Percentiles rank a stretch among this genome's conserved stretches.
These are phyloP conservation scores for Cynodonichthys magdalenae DNA, from an alignment of 2,797 vertebrate species.

Conservation along the genomic window DNA sequence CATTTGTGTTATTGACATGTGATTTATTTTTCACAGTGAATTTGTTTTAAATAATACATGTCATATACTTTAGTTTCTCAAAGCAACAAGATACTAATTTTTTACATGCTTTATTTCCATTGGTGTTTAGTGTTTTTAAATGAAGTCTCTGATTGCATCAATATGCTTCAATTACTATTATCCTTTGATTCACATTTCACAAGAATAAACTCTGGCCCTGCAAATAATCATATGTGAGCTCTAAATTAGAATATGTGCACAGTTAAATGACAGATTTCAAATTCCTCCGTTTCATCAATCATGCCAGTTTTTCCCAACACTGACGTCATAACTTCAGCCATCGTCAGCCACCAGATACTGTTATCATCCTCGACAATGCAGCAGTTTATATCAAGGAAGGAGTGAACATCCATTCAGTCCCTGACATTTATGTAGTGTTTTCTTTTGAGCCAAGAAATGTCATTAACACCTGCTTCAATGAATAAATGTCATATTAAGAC, in stretches of 20 bases:
- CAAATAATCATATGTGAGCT: background rate
- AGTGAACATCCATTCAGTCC: slow-evolving; percentile 36
- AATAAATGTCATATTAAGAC: slow-evolving; percentile 60
- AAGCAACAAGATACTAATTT: too few species aligned
- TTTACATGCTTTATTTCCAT: too few species aligned
- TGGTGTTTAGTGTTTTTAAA: too few species aligned
- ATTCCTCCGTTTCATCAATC: slow-evolving; percentile 8
- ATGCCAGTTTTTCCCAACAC: slow-evolving; percentile 5
- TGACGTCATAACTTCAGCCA: slow-evolving; percentile 7
- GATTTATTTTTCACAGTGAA: background rate
- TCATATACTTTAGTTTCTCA: background rate
- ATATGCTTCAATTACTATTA: background rate
- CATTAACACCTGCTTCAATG: slow-evolving; percentile 69
- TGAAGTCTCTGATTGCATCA: too few species aligned
- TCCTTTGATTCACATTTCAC: slow-evolving; percentile 6
- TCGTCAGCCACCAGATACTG: slow-evolving; percentile 34
- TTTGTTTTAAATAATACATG: background rate
- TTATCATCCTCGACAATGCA: slow-evolving; percentile 38
- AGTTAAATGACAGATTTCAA: slow-evolving; percentile 5
- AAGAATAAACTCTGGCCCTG: slow-evolving; percentile 5
- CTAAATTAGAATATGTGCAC: background rate
- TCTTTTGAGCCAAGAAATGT: slow-evolving; percentile 50
- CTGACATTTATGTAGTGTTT: slow-evolving; percentile 49
- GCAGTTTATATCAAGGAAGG: slow-evolving; percentile 13
- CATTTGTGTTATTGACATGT: background rate